A percentile compares a stretch with the other conserved stretches of the same genome.
phyloP scores from a whole-genome alignment of 2,113 vertebrate genomes.

The Agapornis roseicollis region DNA sequence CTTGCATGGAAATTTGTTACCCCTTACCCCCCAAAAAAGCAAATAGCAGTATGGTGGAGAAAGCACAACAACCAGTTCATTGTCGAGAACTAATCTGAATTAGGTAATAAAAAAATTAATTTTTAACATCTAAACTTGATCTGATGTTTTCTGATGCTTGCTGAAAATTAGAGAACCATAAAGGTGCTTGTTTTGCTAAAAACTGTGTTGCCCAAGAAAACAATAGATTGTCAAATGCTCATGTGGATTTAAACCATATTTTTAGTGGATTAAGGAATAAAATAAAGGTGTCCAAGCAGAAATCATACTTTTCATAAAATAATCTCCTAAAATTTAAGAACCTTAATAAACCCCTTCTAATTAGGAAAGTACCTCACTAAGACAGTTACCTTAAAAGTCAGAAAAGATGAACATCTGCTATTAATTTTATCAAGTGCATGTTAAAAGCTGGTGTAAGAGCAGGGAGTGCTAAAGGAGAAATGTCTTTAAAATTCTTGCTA shows the following conservation, averaged over 20 bases:
- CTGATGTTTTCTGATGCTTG: neutral
- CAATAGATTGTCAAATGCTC: neutral
- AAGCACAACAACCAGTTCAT: neutral
- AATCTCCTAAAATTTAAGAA: neutral
- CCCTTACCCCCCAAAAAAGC: neutral
- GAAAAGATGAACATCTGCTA: neutral
- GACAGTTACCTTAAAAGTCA: neutral
- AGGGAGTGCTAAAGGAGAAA: neutral
- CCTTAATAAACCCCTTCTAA: neutral
- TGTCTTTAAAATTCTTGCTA: neutral
- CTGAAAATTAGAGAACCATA: neutral
- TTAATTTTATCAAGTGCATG: neutral
- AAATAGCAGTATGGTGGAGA: neutral
- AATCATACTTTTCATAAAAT: neutral
- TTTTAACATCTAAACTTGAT: neutral
- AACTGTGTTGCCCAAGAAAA: neutral
- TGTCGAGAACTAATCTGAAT: neutral
- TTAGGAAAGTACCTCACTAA: neutral
- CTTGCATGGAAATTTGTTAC: neutral
- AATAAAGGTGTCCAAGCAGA: neutral
- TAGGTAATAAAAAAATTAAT: neutral
- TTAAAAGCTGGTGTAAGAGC: neutral
- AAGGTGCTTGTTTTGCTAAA: neutral
- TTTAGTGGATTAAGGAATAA: neutral
- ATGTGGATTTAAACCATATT: neutral